Conservation (phyloP, 2,888 invertebrate genomes). For the Xestia sexstrigata region DNA sequence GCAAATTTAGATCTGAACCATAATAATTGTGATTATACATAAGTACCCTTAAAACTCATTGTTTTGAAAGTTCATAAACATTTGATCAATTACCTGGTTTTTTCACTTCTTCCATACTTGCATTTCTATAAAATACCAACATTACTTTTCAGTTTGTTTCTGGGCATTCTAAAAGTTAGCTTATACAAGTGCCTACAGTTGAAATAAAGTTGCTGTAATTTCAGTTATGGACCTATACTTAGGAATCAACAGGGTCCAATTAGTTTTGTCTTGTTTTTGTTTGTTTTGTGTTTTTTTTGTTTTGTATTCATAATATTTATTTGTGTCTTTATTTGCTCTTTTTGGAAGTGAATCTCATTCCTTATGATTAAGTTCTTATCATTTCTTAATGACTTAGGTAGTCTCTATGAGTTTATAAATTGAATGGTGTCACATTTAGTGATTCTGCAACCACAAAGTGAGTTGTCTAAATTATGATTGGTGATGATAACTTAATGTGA, state of each 20-base stretch:
- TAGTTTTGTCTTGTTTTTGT: background rate
- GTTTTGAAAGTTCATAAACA: background rate
- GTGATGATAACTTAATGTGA: slow-evolving; percentile 16
- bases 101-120: background rate
- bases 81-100: background rate
- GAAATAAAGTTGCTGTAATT: background rate
- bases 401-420: background rate
- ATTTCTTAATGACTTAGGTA: slow-evolving; percentile 23
- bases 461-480: slow-evolving; percentile 18
- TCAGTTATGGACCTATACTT: background rate
- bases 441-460: slow-evolving; percentile 37
- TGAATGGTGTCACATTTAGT: background rate
- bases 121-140: background rate
- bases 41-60: background rate
- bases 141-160: background rate
- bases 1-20: background rate
- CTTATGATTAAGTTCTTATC: slow-evolving; percentile 9
- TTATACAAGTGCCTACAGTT: background rate
- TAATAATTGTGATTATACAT: background rate
- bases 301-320: background rate
- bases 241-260: slow-evolving; percentile 14
- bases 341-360: slow-evolving; percentile 12
- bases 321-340: background rate
- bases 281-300: background rate
- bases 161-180: background rate